Percentiles rank a stretch among this genome's conserved stretches.
Evolutionary conservation across 1,140 invertebrate species (phyloP).

Genomic region (Drosophila bocki): DNA sequence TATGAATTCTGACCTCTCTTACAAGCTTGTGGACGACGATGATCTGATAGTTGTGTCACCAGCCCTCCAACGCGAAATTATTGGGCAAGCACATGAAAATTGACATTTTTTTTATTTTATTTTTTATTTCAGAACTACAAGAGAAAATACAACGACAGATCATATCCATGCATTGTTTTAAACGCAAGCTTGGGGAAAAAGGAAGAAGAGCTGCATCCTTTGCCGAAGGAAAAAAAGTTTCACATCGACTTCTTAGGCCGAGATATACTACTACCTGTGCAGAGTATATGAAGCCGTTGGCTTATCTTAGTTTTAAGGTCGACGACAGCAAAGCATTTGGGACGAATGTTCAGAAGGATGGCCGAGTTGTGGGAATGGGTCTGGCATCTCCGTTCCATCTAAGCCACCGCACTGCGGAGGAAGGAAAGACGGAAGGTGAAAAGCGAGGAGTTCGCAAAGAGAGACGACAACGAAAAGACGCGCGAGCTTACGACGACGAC

Average conservation of each 20-base stretch:
- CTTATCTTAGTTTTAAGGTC: not conserved
- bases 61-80: not conserved
- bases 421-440: too few relatives aligned
- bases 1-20: not conserved
- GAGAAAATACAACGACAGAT: not conserved
- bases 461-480: too few relatives aligned
- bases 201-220: not conserved
- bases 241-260: not conserved
- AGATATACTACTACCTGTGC: too few relatives aligned
- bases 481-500: too few relatives aligned
- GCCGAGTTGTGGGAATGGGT: conserved; percentile 9
- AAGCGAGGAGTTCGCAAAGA: too few relatives aligned
- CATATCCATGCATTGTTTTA: not conserved
- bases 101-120: not conserved
- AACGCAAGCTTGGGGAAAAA: not conserved
- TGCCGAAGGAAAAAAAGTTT: conserved; percentile 1
- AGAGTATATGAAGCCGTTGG: not conserved
- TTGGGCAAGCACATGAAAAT: not conserved
- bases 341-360: conserved; percentile 11
- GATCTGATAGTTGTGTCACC: not conserved
- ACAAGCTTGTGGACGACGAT: not conserved
- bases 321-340: conserved; percentile 3
- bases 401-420: too few relatives aligned
- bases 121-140: not conserved
- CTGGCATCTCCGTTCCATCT: too few relatives aligned